phyloP scores from a whole-genome alignment of 2,113 vertebrate genomes.

The Noctilio leporinus region DNA sequence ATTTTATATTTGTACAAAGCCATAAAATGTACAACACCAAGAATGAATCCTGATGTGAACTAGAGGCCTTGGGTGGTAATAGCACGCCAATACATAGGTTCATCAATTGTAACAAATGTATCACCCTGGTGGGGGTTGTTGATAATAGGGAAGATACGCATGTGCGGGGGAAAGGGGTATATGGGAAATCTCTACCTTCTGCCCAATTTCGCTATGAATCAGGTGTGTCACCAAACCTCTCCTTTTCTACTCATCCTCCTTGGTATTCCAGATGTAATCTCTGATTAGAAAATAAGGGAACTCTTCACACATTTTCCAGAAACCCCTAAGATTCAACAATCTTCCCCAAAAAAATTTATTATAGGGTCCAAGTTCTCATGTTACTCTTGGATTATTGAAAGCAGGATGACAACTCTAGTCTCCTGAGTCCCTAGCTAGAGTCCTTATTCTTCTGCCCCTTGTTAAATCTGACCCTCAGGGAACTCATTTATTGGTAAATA shows the following conservation, averaged over 20 bases:
- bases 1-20: neutral
- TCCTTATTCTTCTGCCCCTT: neutral
- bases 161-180: too few species aligned
- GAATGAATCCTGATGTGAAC: neutral
- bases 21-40: neutral
- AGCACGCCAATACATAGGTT: neutral
- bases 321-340: neutral
- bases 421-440: neutral
- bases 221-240: neutral
- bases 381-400: neutral
- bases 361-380: neutral
- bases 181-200: neutral
- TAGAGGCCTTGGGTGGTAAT: neutral
- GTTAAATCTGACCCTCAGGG: neutral
- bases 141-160: neutral
- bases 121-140: too few species aligned
- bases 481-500: neutral
- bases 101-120: neutral
- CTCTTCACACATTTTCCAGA: neutral
- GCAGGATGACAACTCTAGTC: neutral
- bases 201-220: neutral
- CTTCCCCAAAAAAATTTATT: neutral
- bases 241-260: neutral
- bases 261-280: neutral
- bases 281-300: neutral